phyloP scores from a whole-genome alignment of 37 sponge, comb jelly and placozoan species.

The Axinella damicornis region DNA sequence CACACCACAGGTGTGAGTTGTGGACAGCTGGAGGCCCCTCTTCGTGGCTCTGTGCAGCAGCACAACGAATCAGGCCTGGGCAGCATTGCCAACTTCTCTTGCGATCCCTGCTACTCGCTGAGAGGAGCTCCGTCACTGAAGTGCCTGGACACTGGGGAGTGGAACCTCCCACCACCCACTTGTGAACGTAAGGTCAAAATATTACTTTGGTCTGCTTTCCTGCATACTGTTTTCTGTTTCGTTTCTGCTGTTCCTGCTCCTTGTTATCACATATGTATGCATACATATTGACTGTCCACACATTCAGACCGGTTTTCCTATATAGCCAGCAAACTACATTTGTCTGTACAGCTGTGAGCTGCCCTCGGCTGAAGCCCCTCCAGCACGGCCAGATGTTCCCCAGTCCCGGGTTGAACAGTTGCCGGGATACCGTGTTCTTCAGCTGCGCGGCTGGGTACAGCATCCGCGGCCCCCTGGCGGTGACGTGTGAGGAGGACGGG shows the following conservation, averaged over 20 bases:
- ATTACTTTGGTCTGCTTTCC: neutral
- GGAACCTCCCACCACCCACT: constrained; percentile 1
- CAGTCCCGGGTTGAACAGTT: too few relatives aligned
- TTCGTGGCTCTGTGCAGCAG: too few relatives aligned
- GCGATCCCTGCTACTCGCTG: neutral
- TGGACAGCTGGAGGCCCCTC: too few relatives aligned
- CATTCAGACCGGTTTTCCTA: too few relatives aligned
- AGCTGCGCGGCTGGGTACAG: neutral
- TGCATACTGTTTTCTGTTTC: neutral
- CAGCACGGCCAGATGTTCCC: too few relatives aligned
- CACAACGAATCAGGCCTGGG: neutral
- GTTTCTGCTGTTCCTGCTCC: too few relatives aligned
- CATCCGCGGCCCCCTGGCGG: neutral
- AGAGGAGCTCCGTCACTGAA: neutral
- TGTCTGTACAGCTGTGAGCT: neutral
- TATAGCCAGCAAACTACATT: too few relatives aligned
- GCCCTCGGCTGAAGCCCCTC: neutral
- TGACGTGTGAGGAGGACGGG: neutral
- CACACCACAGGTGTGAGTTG: too few relatives aligned
- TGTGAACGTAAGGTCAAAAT: neutral
- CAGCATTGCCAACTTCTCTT: constrained; percentile 1
- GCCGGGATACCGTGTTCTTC: neutral
- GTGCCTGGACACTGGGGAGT: neutral
- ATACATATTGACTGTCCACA: too few relatives aligned
- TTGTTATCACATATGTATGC: too few relatives aligned